Evolutionary conservation across 1,140 invertebrate genomes (phyloP).

Genomic region (Metopolophium dirhodum): DNA sequence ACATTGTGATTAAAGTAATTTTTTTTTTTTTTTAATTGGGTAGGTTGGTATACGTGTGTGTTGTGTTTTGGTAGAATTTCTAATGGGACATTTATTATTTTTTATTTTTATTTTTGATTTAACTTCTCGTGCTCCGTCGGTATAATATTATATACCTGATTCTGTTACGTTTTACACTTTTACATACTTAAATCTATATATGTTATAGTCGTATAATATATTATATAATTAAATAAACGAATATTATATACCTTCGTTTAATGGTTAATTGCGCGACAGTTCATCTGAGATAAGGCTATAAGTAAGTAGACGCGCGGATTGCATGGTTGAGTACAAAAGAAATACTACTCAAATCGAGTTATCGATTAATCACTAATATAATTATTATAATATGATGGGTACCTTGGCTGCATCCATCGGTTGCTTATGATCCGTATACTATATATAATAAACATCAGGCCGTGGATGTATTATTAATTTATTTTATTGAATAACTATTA

Average conservation of each 20-base stretch:
- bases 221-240: background rate
- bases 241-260: background rate
- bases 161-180: too few relatives aligned
- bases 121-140: background rate
- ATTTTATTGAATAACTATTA: background rate
- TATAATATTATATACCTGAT: background rate
- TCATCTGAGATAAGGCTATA: background rate
- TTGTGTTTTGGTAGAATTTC: too few relatives aligned
- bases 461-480: background rate
- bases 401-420: background rate
- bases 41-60: too few relatives aligned
- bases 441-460: background rate
- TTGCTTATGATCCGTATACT: background rate
- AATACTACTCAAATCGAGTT: background rate
- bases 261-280: background rate
- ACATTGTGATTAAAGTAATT: too few relatives aligned
- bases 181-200: background rate
- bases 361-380: constrained; percentile 27
- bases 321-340: background rate
- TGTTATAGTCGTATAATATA: background rate
- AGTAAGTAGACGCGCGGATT: background rate
- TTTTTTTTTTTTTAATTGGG: too few relatives aligned
- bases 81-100: too few relatives aligned
- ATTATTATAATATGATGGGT: background rate
- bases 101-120: background rate